Evolutionary conservation across 2,888 invertebrate species (phyloP), one percentile per base, ranked within the genome.

Genomic region (Ferrisia virgata): DNA sequence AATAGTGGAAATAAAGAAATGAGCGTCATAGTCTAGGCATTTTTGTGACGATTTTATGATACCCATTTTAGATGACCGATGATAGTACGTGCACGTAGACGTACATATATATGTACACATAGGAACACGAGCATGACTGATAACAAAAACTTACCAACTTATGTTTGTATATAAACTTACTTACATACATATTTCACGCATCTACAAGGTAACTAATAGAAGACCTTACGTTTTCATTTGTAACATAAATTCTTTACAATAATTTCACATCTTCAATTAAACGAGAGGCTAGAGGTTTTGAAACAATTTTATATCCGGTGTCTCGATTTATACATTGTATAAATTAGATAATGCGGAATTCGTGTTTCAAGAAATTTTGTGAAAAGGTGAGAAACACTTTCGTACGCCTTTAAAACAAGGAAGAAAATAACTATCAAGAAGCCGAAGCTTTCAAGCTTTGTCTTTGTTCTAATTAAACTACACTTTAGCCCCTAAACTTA

Each of bases 331-430:
- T 64, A 64, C 22, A 64, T 64, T 64, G 58, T 28, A 64, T 64
- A 64, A 64, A 64, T 64, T 25, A 64, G 58, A 64, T 64, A 64
- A 64, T 64, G 58, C 58, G 58, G 58, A 64, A 64, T 64, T 64
- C 58, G 58, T 64, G 58, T 64, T 64, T 64, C 58, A n/a, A 25
- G 58, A 64, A 25, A 64, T 64, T 64, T 64, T 28, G 58, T 28
- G 28, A 64, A 64, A 64, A 64, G 58, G 58, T 64, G 58, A 64
- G 58, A 64, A 64, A 64, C 58, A 64, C 25, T 64, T 64, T 64
- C 28, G 11, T n/a, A 64, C 25, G 25, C 58, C 58, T 64, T n/a
- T 64, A 13, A 28, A 64, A 64, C 58, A 64, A 64, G 58, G 58
- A 64, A 25, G 58, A 64, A 64, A 64, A 64, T 64, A 64, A 64